Percentiles rank a stretch among this genome's conserved stretches.
Conservation (phyloP, 2,113 vertebrate genomes). For the Chaetura pelagica region DNA sequence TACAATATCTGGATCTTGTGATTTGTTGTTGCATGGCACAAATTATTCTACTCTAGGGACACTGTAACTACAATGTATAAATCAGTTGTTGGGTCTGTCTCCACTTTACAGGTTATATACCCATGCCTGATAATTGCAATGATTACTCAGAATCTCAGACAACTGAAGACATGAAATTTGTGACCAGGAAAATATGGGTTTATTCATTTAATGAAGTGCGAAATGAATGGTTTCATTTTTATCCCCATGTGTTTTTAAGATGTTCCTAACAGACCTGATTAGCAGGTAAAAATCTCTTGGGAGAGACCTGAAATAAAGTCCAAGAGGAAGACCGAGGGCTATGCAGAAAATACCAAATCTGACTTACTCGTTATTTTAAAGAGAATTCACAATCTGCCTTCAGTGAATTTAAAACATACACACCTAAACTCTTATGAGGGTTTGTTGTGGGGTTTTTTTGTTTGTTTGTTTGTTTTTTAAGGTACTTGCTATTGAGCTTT, state of each 20-base stretch:
- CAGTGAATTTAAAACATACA: not conserved
- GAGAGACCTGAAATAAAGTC: not conserved
- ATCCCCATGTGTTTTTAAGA: not conserved
- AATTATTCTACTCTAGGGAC: not conserved
- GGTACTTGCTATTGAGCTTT: not conserved
- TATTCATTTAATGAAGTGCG: not conserved
- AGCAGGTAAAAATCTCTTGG: not conserved
- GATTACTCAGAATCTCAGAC: not conserved
- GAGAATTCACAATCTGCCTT: not conserved
- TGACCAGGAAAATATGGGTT: not conserved
- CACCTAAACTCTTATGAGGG: not conserved
- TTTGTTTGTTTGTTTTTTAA: no score
- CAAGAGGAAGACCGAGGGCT: not conserved
- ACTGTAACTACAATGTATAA: not conserved
- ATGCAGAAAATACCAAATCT: not conserved
- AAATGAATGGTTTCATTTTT: not conserved
- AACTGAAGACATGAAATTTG: not conserved
- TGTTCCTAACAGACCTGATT: not conserved
- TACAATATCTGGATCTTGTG: not conserved
- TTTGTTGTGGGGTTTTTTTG: not conserved
- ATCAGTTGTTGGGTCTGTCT: not conserved
- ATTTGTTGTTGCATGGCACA: not conserved
- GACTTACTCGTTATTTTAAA: not conserved
- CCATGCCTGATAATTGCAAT: not conserved
- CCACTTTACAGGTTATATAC: not conserved